Percentiles rank a stretch among this genome's conserved stretches.
Conservation (phyloP, 2,797 vertebrate species). For the Eurystomus glaucurus region DNA sequence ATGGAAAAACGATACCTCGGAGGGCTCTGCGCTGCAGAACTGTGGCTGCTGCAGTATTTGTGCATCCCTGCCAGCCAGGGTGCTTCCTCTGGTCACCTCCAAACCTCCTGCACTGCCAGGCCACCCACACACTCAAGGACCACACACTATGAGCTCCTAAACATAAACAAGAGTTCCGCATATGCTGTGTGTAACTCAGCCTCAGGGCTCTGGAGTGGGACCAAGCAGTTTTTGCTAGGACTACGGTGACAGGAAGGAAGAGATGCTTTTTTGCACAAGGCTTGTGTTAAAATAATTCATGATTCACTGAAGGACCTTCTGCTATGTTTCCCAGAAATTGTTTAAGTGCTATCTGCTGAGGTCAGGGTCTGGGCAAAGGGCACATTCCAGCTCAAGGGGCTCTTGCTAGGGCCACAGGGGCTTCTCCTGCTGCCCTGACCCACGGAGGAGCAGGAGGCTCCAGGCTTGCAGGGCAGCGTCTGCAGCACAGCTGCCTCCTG, state of each 20-base stretch:
- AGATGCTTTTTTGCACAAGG: not conserved
- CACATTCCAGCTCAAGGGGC: not conserved
- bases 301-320: not conserved
- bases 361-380: accelerated
- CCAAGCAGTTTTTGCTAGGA: not conserved
- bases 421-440: accelerated
- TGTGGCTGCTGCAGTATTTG: not conserved
- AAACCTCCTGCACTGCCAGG: not conserved
- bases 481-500: not conserved
- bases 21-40: not conserved
- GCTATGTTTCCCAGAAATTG: not conserved
- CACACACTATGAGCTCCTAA: not conserved
- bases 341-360: accelerated
- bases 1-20: not conserved
- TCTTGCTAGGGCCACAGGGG: accelerated
- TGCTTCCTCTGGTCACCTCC: not conserved
- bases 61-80: not conserved
- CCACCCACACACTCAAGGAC: not conserved
- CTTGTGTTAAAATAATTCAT: not conserved
- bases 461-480: accelerated
- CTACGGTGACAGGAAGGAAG: not conserved
- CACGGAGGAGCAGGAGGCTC: not conserved
- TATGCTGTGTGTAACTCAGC: not conserved
- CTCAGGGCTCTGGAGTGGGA: not conserved
- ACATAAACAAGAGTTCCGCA: too few relatives aligned